These are phyloP conservation scores for Stegastes partitus DNA, from an alignment of 2,113 vertebrate genomes.

Conservation along the genomic window DNA sequence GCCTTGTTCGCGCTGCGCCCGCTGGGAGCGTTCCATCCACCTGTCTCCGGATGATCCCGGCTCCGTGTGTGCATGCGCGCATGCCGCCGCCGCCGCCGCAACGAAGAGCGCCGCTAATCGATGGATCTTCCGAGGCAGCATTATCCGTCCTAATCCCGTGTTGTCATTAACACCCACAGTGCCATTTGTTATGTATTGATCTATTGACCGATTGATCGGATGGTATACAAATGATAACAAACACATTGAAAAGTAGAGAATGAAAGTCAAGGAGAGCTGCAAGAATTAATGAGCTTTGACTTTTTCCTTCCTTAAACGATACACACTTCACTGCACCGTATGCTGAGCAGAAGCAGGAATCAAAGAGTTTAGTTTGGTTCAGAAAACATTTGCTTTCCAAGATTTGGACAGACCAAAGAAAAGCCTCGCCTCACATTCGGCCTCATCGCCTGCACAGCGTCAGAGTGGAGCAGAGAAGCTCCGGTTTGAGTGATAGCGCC, in stretches of 20 bases:
- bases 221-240: constrained; percentile 82
- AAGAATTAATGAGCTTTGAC: constrained; percentile 70
- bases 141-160: constrained; percentile 83
- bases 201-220: constrained; percentile 81
- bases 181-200: constrained; percentile 85
- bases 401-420: background rate
- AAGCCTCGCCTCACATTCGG: constrained; percentile 6
- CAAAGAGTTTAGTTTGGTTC: constrained; percentile 5
- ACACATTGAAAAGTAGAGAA: constrained; percentile 68
- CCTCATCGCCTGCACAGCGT: constrained; percentile 31
- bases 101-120: constrained; percentile 61
- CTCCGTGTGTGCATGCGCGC: constrained; percentile 1
- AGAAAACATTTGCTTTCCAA: constrained; percentile 8
- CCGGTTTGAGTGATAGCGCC: constrained; percentile 18
- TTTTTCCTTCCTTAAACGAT: constrained; percentile 49
- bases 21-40: constrained; percentile 42
- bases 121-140: constrained; percentile 74
- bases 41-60: constrained; percentile 53
- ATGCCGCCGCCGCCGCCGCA: constrained; percentile 31
- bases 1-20: constrained; percentile 35
- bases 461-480: constrained; percentile 37
- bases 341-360: constrained; percentile 12
- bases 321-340: background rate
- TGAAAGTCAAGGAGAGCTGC: constrained; percentile 67
- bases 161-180: constrained; percentile 82